Evolutionary conservation across 2,797 vertebrate genomes (phyloP), one percentile per base, ranked within the genome.

Genomic region (Xenentodon cancila): DNA sequence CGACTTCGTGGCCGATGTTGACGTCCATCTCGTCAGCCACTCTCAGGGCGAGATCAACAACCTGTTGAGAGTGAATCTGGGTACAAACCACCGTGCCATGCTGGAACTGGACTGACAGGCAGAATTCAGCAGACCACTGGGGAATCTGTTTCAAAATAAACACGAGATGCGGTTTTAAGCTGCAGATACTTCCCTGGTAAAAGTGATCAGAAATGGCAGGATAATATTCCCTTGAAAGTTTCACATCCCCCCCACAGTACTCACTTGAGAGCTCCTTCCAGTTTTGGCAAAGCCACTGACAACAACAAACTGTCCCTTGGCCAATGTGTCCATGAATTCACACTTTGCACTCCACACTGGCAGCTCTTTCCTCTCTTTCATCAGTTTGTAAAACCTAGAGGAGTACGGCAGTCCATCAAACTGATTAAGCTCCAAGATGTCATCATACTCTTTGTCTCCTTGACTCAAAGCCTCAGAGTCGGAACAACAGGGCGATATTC

Each of bases 321-420:
- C 88, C 77, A 98, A 89, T 57, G 87, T 86, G 65, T 94, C 94
- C 93, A 95, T 92, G 44, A 99, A 97, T 58, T 94, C 88, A 22
- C 82, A 73, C 84, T 95, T 96, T 18, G 89, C 89, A 73, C 88
- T 93, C 96, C 96, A 98, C 59, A 96, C 88, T 0, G 95, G 93
- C 27, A 98, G 93, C 22, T 88, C 84, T 53, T 94, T 93, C 76
- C 95, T 94, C 81, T 97, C 95, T 68, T 93, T 93, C 42, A 95
- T 69, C n/a, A 97, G 86, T 65, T 91, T 94, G n/a, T 97, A 97
- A 67, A 96, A 98, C 47, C 95, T 93, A 0, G 96, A 98, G 1
- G 97, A 98, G 70, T 95, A 95, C 0, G 96, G 96, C 82, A 99
- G 84, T 11, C 95, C 95, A 32, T 99, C 96, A 40, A 98, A 99